Percentiles rank a stretch among this genome's conserved stretches.
These are phyloP conservation scores for Oeneis ivallda DNA, from an alignment of 2,888 invertebrate genomes.

Conservation along the genomic window DNA sequence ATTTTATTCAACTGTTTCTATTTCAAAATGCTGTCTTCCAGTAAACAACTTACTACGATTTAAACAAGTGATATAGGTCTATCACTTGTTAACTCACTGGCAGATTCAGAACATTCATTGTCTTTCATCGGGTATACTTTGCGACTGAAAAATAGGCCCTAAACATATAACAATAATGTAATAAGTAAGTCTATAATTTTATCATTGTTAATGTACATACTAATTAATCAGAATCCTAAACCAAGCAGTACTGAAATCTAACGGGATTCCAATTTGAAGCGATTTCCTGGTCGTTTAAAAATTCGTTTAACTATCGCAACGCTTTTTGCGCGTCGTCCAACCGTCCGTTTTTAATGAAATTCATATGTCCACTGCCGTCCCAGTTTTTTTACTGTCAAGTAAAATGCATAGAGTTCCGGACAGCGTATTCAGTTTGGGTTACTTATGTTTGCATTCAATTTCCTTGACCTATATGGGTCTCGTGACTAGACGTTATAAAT, in stretches of 20 bases:
- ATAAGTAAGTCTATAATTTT: not conserved
- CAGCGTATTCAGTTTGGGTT: not conserved
- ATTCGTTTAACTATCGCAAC: slow-evolving; percentile 23
- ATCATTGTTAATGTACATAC: not conserved
- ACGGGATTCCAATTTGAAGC: slow-evolving; percentile 10
- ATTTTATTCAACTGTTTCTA: slow-evolving; percentile 16
- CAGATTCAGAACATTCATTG: too few relatives aligned
- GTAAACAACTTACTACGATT: not conserved
- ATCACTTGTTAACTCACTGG: too few relatives aligned
- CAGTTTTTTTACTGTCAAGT: slow-evolving; percentile 17
- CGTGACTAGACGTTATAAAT: too few relatives aligned
- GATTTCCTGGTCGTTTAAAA: slow-evolving; percentile 23
- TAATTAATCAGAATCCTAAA: not conserved
- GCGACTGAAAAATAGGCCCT: too few relatives aligned
- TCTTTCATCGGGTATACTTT: too few relatives aligned
- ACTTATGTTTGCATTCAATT: not conserved
- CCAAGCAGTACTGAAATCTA: slow-evolving; percentile 2
- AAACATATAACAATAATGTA: too few relatives aligned
- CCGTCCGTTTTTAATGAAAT: slow-evolving; percentile 41
- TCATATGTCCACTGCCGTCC: slow-evolving; percentile 34
- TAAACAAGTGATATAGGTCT: not conserved
- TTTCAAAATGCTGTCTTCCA: slow-evolving; percentile 10
- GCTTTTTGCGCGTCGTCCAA: slow-evolving; percentile 36
- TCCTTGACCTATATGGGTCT: too few relatives aligned
- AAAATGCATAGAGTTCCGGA: not conserved